Evolutionary conservation across 1,140 invertebrate species (phyloP).

Genomic region (Meloidogyne hapla): DNA sequence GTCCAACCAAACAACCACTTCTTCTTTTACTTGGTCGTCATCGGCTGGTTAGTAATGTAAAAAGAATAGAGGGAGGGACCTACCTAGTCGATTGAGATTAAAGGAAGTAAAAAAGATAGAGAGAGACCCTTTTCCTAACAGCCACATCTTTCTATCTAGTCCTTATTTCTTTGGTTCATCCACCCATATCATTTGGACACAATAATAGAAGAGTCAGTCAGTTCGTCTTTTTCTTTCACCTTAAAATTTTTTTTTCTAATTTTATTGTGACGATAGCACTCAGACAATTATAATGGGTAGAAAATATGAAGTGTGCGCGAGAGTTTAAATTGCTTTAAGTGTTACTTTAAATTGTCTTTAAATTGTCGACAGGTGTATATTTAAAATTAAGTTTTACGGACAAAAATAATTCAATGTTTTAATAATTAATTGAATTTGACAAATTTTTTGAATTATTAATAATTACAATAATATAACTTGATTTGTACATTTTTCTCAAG

Average conservation of each 20-base stretch:
- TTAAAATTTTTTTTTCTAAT: background rate
- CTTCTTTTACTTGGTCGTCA: background rate
- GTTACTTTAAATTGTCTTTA: background rate
- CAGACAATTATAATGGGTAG: background rate
- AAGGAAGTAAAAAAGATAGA: background rate
- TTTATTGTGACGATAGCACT: background rate
- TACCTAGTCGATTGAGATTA: background rate
- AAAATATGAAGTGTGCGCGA: background rate
- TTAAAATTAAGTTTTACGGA: background rate
- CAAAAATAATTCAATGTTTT: background rate
- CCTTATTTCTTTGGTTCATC: background rate
- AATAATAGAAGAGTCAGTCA: background rate
- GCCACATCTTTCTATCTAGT: background rate
- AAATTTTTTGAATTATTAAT: background rate
- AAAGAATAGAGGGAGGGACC: background rate
- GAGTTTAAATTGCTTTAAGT: conserved; percentile 1
- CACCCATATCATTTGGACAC: background rate
- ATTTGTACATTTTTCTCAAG: too few species aligned
- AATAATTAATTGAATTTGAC: background rate
- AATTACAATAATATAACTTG: background rate
- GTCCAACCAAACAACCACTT: background rate
- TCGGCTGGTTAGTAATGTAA: background rate
- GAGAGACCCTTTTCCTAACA: background rate
- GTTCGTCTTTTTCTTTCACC: background rate
- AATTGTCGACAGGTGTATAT: background rate